Percentiles rank a stretch among this genome's conserved stretches.
Conservation (phyloP, 2,888 invertebrate species). For the Nomada hirtipes region DNA sequence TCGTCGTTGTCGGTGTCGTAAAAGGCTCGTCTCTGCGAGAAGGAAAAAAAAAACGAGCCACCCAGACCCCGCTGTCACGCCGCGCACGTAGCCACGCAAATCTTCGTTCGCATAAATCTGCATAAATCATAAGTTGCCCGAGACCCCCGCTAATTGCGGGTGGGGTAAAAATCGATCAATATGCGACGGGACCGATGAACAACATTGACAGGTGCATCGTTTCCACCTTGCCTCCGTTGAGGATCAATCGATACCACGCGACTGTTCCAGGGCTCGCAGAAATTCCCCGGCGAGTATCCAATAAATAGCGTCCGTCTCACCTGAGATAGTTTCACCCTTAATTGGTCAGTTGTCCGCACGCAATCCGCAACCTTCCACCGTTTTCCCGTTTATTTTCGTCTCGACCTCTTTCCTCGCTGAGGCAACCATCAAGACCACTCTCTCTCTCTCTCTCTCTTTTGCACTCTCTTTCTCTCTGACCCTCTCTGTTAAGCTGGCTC, state of each 20-base stretch:
- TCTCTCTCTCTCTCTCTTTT: background rate
- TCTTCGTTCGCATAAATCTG: too few relatives aligned
- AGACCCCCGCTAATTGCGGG: too few relatives aligned
- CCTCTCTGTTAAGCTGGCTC: background rate
- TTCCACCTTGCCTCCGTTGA: too few relatives aligned
- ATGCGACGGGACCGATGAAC: too few relatives aligned
- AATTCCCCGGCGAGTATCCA: background rate
- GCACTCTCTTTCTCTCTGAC: too few relatives aligned
- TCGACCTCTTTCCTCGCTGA: slow-evolving; percentile 20
- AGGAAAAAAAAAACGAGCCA: background rate
- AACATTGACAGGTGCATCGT: too few relatives aligned
- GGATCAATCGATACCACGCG: too few relatives aligned
- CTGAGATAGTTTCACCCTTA: slow-evolving; percentile 21
- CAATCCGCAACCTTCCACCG: slow-evolving; percentile 41
- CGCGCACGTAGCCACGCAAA: too few relatives aligned
- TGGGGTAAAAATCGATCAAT: too few relatives aligned
- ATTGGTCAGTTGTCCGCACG: slow-evolving; percentile 34
- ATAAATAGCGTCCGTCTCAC: background rate
- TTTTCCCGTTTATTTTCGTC: slow-evolving; percentile 49
- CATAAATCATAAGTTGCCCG: too few relatives aligned
- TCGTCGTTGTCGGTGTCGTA: slow-evolving; percentile 54
- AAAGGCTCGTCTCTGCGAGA: slow-evolving; percentile 45
- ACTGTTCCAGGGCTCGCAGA: background rate
- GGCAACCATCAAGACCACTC: slow-evolving; percentile 10
- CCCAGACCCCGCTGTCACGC: too few relatives aligned